These are phyloP conservation scores for Drosophila bunnanda DNA, from an alignment of 2,888 invertebrate genomes.

Conservation along the genomic window DNA sequence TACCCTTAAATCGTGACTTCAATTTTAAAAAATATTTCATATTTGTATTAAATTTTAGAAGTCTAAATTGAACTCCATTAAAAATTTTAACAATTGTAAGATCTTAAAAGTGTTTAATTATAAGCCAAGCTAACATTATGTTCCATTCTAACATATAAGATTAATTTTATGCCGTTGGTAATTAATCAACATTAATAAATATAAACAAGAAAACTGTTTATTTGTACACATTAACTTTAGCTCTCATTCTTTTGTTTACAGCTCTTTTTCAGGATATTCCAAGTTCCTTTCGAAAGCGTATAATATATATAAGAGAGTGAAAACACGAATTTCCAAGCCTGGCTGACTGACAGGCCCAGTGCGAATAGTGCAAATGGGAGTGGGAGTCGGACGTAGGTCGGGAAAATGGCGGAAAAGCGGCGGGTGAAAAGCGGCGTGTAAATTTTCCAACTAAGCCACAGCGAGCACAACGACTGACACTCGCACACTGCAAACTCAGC, in stretches of 20 bases:
- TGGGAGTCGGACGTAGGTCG: neutral
- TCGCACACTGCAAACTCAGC: conserved; percentile 32
- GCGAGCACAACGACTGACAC: conserved; percentile 52
- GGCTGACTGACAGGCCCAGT: conserved; percentile 40
- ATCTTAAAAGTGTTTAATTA: neutral
- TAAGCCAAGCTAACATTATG: neutral
- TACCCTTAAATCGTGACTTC: conserved; percentile 7
- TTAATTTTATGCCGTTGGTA: too few relatives aligned
- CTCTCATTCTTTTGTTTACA: neutral
- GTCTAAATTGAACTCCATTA: neutral
- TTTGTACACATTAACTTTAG: neutral
- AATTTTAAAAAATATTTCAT: neutral
- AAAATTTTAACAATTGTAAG: neutral
- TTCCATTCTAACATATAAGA: too few relatives aligned
- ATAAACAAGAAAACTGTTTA: too few relatives aligned
- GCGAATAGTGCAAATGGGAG: conserved; percentile 9
- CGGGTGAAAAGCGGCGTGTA: conserved; percentile 35
- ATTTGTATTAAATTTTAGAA: too few relatives aligned
- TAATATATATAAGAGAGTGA: conserved; percentile 22
- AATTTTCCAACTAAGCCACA: conserved; percentile 62
- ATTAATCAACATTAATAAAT: neutral
- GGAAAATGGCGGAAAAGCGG: conserved; percentile 17
- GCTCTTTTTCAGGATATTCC: accelerated
- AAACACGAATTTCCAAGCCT: conserved; percentile 32
- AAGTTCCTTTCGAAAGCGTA: neutral